Evolutionary conservation across 2,797 vertebrate genomes (phyloP).

Genomic region (Triplophysa yarkandensis): DNA sequence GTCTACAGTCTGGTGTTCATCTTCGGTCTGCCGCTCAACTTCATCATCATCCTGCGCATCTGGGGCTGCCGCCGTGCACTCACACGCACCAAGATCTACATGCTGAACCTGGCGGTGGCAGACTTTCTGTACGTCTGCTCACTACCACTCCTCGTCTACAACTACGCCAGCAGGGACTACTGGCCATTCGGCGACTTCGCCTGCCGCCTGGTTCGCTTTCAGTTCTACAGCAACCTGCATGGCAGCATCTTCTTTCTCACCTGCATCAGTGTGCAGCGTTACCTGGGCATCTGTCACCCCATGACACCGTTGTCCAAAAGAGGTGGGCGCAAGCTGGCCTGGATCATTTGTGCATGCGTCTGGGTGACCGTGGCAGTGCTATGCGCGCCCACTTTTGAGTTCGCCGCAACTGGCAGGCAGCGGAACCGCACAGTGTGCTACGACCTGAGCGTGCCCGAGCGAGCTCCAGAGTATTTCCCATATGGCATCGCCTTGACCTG

Average conservation of each 20-base stretch:
- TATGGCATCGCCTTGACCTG: constrained; percentile 91
- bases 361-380: constrained; percentile 82
- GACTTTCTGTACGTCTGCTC: constrained; percentile 94
- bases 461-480: constrained; percentile 82
- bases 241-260: constrained; percentile 96
- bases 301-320: constrained; percentile 85
- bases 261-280: constrained; percentile 95
- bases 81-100: constrained; percentile 87
- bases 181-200: constrained; percentile 93
- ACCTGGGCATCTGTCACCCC: constrained; percentile 93
- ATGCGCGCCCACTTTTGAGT: constrained; percentile 88
- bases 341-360: constrained; percentile 80
- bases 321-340: constrained; percentile 81
- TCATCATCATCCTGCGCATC: constrained; percentile 85
- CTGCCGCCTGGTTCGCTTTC: constrained; percentile 90
- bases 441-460: constrained; percentile 82
- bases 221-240: constrained; percentile 95
- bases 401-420: constrained; percentile 86
- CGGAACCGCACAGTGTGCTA: constrained; percentile 95
- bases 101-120: constrained; percentile 88
- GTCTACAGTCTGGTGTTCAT: constrained; percentile 87
- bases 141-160: constrained; percentile 93
- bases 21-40: constrained; percentile 86
- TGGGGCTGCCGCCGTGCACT: constrained; percentile 77
- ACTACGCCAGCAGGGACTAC: constrained; percentile 90